These are phyloP conservation scores for Agelaius phoeniceus DNA, from an alignment of 2,113 vertebrate species.

Conservation along the genomic window DNA sequence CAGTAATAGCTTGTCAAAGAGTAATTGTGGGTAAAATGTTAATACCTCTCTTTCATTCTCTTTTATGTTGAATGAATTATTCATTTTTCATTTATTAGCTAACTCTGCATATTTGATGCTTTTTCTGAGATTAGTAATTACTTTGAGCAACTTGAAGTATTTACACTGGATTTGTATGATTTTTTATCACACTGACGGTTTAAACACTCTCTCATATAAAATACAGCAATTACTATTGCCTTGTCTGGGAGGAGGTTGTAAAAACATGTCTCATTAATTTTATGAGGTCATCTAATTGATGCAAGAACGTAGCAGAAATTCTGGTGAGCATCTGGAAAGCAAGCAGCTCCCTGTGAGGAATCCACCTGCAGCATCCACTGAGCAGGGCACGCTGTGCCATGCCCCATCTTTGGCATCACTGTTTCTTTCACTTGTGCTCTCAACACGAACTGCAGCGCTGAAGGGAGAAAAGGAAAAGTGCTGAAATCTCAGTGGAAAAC, in stretches of 20 bases:
- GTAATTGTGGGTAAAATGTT: neutral
- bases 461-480: neutral
- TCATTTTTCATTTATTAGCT: conserved; percentile 38
- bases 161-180: neutral
- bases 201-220: neutral
- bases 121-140: conserved; percentile 11
- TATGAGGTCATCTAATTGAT: conserved; percentile 17
- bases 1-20: neutral
- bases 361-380: neutral
- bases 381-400: accelerated
- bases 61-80: conserved; percentile 38
- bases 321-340: neutral
- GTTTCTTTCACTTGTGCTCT: neutral
- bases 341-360: neutral
- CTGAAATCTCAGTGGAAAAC: neutral
- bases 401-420: neutral
- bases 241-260: neutral
- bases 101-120: conserved; percentile 6
- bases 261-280: conserved; percentile 33
- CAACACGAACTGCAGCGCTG: neutral
- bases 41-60: neutral
- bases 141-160: neutral
- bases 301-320: neutral
- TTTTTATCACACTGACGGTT: neutral
- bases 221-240: neutral